A percentile compares a stretch with the other conserved stretches of the same genome.
Evolutionary conservation across 1,140 invertebrate species (phyloP).

Genomic region (Leptinotarsa texana): DNA sequence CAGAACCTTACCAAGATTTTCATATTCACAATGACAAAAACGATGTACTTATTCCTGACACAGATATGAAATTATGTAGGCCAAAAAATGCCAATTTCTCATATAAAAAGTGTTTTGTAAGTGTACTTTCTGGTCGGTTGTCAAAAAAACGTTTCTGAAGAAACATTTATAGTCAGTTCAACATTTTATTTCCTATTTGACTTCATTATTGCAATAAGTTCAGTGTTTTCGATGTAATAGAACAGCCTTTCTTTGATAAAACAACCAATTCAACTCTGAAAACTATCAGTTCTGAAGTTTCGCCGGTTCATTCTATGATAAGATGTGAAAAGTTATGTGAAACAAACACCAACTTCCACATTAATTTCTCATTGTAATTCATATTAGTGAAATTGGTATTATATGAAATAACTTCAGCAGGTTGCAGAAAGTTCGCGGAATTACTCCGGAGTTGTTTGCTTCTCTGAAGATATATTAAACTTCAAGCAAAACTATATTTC

Average conservation of each 20-base stretch:
- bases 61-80: too few relatives aligned
- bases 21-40: too few relatives aligned
- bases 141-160: too few relatives aligned
- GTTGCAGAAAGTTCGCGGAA: conserved; percentile 18
- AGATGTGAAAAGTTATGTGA: neutral
- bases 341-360: conserved; percentile 3
- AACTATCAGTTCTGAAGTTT: neutral
- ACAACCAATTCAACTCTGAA: neutral
- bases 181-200: too few relatives aligned
- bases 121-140: too few relatives aligned
- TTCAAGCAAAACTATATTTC: conserved; percentile 17
- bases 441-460: conserved; percentile 14
- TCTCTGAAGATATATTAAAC: conserved; percentile 19
- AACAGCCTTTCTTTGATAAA: neutral
- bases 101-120: too few relatives aligned
- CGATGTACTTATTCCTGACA: too few relatives aligned
- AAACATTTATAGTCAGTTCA: too few relatives aligned
- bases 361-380: conserved; percentile 24
- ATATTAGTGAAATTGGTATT: conserved; percentile 17
- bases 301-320: neutral
- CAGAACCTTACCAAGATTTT: too few relatives aligned
- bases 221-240: too few relatives aligned
- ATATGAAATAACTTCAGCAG: conserved; percentile 23
- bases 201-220: too few relatives aligned
- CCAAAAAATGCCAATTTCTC: too few relatives aligned